Base-by-base conservation (phyloP, 2,797 vertebrate genomes). In the Yasuhikotakia modesta region DNA sequence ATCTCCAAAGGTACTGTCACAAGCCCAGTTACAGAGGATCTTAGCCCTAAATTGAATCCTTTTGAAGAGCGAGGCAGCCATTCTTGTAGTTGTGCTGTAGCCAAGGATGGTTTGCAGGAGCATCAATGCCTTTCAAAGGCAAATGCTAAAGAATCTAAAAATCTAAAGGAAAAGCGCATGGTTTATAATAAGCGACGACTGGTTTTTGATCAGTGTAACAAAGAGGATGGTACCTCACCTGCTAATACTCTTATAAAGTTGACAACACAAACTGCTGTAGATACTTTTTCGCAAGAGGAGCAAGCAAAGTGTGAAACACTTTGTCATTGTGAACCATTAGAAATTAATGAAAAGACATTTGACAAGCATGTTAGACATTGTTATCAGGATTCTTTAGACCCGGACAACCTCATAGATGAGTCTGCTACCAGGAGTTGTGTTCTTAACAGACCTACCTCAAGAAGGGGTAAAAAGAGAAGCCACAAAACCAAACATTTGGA, bases 401-500 rank as follows among this genome's bases (percentile, higher is more conserved):
- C 85, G 0, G 82, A 82, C 16, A 84, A 88, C 84, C 92, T 91
- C 27, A 83, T 88, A 67, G 94, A 92, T 52, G 91, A 92, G 72
- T 84, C 90, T 4, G 90, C 91, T 76, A 87, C 91, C 80, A 87
- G 79, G 67, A 81, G 86, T 45, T 85, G 82, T 73, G 86, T 90
- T 67, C 89, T 87, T 43, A 87, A 89, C 22, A 89, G 91, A 70
- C 90, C 93, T 27, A 86, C 93, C 71, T 91, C 94, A 81, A 84
- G 93, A 2, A 88, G 92, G 68, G 95, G 96, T 58, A 92, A 89
- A 17, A 98, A 98, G 87, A 91, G 94, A 70, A 94, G 90, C 78
- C 95, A 95, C 85, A 98, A 98, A 88, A 97, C 93, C 8, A 97
- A 97, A 90, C 96, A 97, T 87, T 63, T 95, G 88, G 95, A 97